These are phyloP conservation scores for Tetraodon nigroviridis DNA, from an alignment of 2,113 vertebrate species.

Conservation along the genomic window DNA sequence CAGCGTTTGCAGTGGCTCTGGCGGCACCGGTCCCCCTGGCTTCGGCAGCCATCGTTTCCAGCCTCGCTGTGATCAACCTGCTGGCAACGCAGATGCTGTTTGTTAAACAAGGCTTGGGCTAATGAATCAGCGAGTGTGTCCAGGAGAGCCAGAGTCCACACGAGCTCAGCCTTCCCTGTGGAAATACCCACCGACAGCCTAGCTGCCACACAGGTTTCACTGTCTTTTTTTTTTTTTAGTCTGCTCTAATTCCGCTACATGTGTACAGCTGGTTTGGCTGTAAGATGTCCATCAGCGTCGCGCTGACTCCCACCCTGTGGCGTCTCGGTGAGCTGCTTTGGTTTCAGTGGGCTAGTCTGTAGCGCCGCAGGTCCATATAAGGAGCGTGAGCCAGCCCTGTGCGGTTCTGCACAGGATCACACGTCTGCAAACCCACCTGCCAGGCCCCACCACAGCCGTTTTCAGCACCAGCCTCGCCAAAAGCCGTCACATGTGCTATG, in stretches of 20 bases:
- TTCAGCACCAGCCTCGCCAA: slow-evolving; percentile 39
- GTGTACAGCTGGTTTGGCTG: slow-evolving; percentile 20
- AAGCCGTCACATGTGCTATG: slow-evolving; percentile 40
- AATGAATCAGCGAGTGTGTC: slow-evolving; percentile 26
- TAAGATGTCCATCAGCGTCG: background rate
- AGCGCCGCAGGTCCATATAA: slow-evolving; percentile 50
- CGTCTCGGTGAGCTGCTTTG: slow-evolving; percentile 35
- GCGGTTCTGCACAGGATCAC: slow-evolving; percentile 60
- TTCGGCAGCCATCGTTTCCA: slow-evolving; percentile 8
- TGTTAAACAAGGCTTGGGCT: slow-evolving; percentile 35
- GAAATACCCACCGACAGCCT: slow-evolving; percentile 1
- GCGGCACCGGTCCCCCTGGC: slow-evolving; percentile 27
- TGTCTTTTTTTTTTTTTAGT: slow-evolving; percentile 8
- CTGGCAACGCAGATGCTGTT: slow-evolving; percentile 37
- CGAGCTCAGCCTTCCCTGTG: slow-evolving; percentile 17
- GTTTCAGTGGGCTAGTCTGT: slow-evolving; percentile 26
- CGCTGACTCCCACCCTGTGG: slow-evolving; percentile 32
- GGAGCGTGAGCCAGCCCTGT: slow-evolving; percentile 32
- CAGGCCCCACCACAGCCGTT: slow-evolving; percentile 46
- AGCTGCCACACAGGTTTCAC: background rate
- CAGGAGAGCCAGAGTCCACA: slow-evolving; percentile 9
- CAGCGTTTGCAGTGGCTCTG: slow-evolving; percentile 50
- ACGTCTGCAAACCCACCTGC: slow-evolving; percentile 59
- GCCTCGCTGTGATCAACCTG: slow-evolving; percentile 15
- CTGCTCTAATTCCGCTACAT: slow-evolving; percentile 2